Evolutionary conservation across 2,113 vertebrate genomes (phyloP), one percentile per base, ranked within the genome.

Genomic region (Anolis sagrei): DNA sequence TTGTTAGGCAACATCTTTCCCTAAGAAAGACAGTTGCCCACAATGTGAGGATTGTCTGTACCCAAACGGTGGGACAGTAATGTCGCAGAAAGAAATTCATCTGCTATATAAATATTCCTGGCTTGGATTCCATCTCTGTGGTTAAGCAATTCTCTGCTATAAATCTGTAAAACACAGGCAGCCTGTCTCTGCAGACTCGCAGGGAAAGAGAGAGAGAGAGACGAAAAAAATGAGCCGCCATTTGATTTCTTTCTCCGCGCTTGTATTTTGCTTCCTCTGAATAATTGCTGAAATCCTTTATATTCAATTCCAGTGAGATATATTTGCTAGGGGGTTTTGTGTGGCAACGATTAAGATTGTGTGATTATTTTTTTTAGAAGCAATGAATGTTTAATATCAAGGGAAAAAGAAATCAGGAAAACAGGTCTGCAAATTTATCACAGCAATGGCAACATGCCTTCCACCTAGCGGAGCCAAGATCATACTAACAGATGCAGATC

Each of bases 281-380:
- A 85, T 93, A 92, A 93, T 88, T 87, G 90, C 89, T 94, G 91
- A 91, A 92, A 93, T 94, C 92, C 89, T 93, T 94, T 61, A 85
- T 93, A 94, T 93, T 93, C 92, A 90, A 93, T 90, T 92, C 94
- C 89, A 79, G 88, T 91, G 90, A 93, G 92, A 92, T 92, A 91
- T 93, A 93, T 92, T 93, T 94, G 90, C 91, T 84, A 89, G 80
- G 82, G 81, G 3, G 4, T 85, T 92, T 90, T 85, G 88, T 90
- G 92, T 86, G 92, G 91, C 92, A 94, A 80, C 82, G 64, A 83
- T 77, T 82, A 86, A 93, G 81, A 81, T 89, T 86, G 89, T 86
- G 91, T 93, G 93, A 92, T 95, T 54, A 10, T 29, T 14, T 49
- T 93, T 92, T 88, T 54, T 36, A 29, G 89, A 89, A 89, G 87